Conservation (phyloP, 2,888 invertebrate species). For the Tolmerus cingulatus region DNA sequence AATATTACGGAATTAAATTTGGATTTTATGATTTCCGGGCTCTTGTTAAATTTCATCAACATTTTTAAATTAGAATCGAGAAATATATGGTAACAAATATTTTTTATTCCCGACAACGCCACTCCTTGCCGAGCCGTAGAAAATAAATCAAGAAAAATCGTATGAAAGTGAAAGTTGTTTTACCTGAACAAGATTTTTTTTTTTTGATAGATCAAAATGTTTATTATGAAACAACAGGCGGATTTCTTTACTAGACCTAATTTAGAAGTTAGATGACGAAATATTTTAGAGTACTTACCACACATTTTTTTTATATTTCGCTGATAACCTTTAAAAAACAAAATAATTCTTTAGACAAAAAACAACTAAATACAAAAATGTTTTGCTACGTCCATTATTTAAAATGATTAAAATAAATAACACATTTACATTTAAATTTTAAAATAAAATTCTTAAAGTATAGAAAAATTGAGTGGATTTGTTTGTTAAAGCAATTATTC, state of each 20-base stretch:
- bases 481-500: too few relatives aligned
- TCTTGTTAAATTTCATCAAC: too few relatives aligned
- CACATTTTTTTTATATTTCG: background rate
- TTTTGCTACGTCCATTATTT: background rate
- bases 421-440: too few relatives aligned
- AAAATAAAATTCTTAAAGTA: too few relatives aligned
- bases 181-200: background rate
- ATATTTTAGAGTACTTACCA: background rate
- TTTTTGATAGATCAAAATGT: background rate
- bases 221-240: too few relatives aligned
- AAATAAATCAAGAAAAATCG: background rate
- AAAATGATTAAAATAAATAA: background rate
- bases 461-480: too few relatives aligned
- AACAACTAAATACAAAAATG: background rate
- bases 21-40: too few relatives aligned
- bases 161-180: constrained; percentile 27
- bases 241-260: too few relatives aligned
- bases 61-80: too few relatives aligned
- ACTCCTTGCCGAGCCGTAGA: background rate
- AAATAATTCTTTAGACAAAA: too few relatives aligned
- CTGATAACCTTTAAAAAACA: background rate
- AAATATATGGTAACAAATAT: too few relatives aligned
- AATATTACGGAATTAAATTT: too few relatives aligned
- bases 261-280: background rate
- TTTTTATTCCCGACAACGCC: background rate